Percentiles rank a stretch among this genome's conserved stretches.
phyloP scores from a whole-genome alignment of 2,797 vertebrate species.

The Poecile montanus region DNA sequence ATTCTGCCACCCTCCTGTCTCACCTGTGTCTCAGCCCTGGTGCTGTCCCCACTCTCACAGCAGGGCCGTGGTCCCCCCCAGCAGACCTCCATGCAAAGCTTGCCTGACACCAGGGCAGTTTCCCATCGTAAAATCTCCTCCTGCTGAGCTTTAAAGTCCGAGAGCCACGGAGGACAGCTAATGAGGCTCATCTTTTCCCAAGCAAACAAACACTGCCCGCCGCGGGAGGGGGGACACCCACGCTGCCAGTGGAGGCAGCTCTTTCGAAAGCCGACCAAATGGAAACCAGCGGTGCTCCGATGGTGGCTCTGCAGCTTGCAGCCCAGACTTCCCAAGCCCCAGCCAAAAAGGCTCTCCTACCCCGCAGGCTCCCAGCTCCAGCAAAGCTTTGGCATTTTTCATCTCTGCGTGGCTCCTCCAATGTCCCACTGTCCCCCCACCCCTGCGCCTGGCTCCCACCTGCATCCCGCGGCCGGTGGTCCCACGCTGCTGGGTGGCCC shows the following conservation, averaged over 20 bases:
- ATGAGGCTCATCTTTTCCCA: slow-evolving; percentile 59
- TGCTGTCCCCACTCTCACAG: accelerated
- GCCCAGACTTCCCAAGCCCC: neutral
- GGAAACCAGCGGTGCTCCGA: neutral
- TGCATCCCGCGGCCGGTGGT: neutral
- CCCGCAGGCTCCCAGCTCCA: neutral
- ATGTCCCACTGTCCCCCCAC: neutral
- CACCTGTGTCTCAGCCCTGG: neutral
- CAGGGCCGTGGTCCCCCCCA: accelerated
- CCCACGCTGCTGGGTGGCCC: neutral
- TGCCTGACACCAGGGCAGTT: slow-evolving; percentile 42
- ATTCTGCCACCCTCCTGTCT: neutral
- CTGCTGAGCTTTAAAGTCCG: slow-evolving; percentile 32
- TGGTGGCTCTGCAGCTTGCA: neutral
- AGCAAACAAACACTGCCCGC: slow-evolving; percentile 26
- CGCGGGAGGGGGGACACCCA: neutral
- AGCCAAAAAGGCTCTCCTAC: slow-evolving; percentile 1
- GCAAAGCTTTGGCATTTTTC: neutral
- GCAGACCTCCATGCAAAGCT: neutral
- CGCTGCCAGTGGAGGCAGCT: neutral
- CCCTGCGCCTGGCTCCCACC: neutral
- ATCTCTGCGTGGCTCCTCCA: neutral
- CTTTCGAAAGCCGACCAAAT: slow-evolving; percentile 39
- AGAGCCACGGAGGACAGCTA: neutral
- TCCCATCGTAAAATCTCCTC: slow-evolving; percentile 48